Evolutionary conservation across 2,797 vertebrate species (phyloP), one percentile per base, ranked within the genome.

Genomic region (Huso huso): DNA sequence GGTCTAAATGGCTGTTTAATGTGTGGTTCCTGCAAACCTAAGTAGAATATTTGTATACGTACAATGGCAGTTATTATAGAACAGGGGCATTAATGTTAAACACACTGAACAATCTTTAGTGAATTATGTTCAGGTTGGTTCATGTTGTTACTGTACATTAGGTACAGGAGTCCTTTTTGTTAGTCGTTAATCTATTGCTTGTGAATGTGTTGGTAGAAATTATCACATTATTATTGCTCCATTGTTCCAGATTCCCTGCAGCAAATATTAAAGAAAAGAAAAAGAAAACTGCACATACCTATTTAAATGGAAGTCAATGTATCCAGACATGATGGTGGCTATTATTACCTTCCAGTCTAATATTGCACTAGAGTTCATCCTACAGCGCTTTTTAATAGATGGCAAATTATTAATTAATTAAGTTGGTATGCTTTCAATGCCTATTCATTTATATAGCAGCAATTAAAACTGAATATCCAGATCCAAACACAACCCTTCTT

Each of bases 151-250:
- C 15, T 18, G 15, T 18, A 18, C 15, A 18, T 18, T 18, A 18
- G 15, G 15, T 18, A 18, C 15, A 18, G 15, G 15, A 37, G 23
- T 37, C 23, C 23, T 37, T 37, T 37, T 37, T 37, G 23, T 37
- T 37, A 37, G 23, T 37, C 2, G 23, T 37, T 37, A 37, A 37
- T 37, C 23, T 37, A 37, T 37, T 37, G 23, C 23, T 37, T 37
- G 23, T 37, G 2, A 37, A 37, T 37, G 23, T 4, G 4, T 37
- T 37, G 23, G 23, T 37, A 37, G 23, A 37, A 37, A 37, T 37
- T 75, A 73, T 68, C 23, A 76, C 81, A 79, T 78, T 72, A 76
- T 80, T 86, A 85, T 85, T 84, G 82, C 82, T 85, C 77, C 81
- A 81, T 77, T 72, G 69, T 64, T 68, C 72, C 70, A 66, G 15